A percentile compares a stretch with the other conserved stretches of the same genome.
These are phyloP conservation scores for Sericinus montela DNA, from an alignment of 2,888 invertebrate species.

Conservation along the genomic window DNA sequence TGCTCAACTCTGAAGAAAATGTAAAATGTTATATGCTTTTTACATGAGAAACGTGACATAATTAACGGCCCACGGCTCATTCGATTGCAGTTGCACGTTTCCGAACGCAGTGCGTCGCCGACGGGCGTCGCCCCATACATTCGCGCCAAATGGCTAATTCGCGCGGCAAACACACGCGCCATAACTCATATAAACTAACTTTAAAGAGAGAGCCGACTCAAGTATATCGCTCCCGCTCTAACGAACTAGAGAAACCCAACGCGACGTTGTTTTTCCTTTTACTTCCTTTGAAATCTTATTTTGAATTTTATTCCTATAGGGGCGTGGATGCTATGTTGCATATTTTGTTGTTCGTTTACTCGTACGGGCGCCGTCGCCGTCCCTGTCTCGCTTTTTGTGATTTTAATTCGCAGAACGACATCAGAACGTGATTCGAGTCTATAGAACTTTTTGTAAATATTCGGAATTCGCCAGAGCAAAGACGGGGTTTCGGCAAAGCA, in stretches of 20 bases:
- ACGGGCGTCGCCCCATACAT: constrained; percentile 60
- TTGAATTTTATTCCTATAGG: constrained; percentile 76
- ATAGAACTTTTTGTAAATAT: constrained; percentile 64
- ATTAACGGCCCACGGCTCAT: constrained; percentile 32
- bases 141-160: constrained; percentile 75
- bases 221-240: constrained; percentile 59
- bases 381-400: constrained; percentile 73
- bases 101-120: constrained; percentile 31
- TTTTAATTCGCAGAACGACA: constrained; percentile 77
- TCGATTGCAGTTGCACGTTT: constrained; percentile 37
- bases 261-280: constrained; percentile 73
- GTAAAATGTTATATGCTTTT: constrained; percentile 7
- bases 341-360: constrained; percentile 74
- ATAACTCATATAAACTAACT: constrained; percentile 74
- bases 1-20: too few relatives aligned
- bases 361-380: constrained; percentile 44
- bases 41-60: constrained; percentile 26
- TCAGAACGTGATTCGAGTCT: constrained; percentile 74
- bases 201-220: constrained; percentile 47
- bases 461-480: constrained; percentile 62
- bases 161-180: constrained; percentile 71
- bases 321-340: constrained; percentile 80
- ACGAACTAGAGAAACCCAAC: constrained; percentile 67
- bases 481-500: constrained; percentile 55
- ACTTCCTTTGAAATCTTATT: constrained; percentile 77